Base-by-base conservation (phyloP, 2,797 vertebrate species). In the Sebastes umbrosus region DNA sequence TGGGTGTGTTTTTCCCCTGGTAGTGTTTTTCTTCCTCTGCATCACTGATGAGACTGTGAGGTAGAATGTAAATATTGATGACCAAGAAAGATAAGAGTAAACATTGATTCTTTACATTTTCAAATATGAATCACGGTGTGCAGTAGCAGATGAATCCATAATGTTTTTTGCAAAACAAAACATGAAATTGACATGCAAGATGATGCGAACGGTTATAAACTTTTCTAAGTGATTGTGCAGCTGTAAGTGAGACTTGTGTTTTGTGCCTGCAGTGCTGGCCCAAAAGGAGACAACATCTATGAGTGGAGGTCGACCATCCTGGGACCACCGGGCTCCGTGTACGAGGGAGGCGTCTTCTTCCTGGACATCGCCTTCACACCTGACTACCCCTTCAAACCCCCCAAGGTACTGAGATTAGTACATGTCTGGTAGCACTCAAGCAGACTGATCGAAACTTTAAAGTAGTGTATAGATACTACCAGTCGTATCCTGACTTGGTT, bases 331-430 rank as follows among this genome's bases (percentile, higher is more conserved):
- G 98, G 98, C 67, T 99, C 98, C n/a, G 97, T 98, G 76, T 99
- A 99, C 25, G 97, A 99, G 83, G 98, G 97, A 77, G 98, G 97
- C 0, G 98, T 99, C 66, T 99, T 98, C 95, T 99, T 99, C 92
- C 96, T 99, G 80, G 98, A 99, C 89, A 99, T 99, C 86, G 97
- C 97, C 84, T 99, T 99, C 92, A 98, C 97, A 36, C 97, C 97
- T 13, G 98, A 99, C 93, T 99, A 99, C 92, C 98, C 98, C 74
- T 99, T 99, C 94, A 99, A 99, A 93, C 98, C 98, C 92, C 98
- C 98, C 89, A 99, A 98, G 97, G 98, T 99, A 96, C 94, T 4
- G 22, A 31, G 3, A 8, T 22, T 12, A 24, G n/a, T 8, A 6
- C 13, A 20, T 8, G 69, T 73, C 18, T 11, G 46, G 59, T 20